A percentile compares a stretch with the other conserved stretches of the same genome.
These are phyloP conservation scores for Peromyscus maniculatus DNA, from an alignment of 2,113 vertebrate genomes.

Conservation along the genomic window DNA sequence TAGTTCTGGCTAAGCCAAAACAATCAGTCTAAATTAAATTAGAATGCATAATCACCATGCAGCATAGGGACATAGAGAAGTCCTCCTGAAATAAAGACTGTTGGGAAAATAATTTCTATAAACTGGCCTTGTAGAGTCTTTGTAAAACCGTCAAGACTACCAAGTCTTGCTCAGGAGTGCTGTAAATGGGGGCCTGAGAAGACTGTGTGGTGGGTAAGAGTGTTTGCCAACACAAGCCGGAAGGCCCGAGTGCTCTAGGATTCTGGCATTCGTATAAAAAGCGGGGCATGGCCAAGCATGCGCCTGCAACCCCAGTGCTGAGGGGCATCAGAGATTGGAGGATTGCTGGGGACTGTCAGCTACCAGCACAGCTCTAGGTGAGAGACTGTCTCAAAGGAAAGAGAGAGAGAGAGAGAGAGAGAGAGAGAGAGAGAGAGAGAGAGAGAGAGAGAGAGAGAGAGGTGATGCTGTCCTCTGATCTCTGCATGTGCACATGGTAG, in stretches of 20 bases:
- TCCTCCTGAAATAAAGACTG: slow-evolving; percentile 64
- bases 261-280: too few species aligned
- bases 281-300: neutral
- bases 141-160: neutral
- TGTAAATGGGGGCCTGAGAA: neutral
- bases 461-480: neutral
- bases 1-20: slow-evolving; percentile 43
- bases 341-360: too few species aligned
- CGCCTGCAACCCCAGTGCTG: neutral
- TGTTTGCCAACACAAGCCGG: neutral
- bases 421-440: neutral
- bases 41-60: slow-evolving; percentile 58
- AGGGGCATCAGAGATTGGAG: neutral
- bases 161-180: neutral
- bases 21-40: slow-evolving; percentile 69
- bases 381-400: neutral
- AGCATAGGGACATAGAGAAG: slow-evolving; percentile 42
- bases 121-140: neutral
- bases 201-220: neutral
- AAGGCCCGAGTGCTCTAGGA: neutral
- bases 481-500: too few species aligned
- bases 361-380: neutral
- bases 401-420: neutral
- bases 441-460: neutral
- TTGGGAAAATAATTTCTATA: slow-evolving; percentile 51